Evolutionary conservation across 2,113 vertebrate species (phyloP).

Genomic region (Xenus cinereus): DNA sequence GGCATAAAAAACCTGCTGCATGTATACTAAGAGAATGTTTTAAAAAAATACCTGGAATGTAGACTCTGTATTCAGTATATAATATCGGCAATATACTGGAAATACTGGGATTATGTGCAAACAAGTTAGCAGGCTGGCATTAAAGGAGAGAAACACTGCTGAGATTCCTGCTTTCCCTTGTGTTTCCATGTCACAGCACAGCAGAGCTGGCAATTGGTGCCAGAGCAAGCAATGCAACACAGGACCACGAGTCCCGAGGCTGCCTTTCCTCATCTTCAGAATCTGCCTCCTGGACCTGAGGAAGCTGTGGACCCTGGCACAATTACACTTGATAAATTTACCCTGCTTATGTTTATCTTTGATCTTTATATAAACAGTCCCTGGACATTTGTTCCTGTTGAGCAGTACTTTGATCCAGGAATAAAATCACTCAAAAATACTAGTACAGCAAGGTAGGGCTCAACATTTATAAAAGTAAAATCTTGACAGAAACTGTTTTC

Average conservation of each 20-base stretch:
- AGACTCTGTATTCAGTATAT: not conserved
- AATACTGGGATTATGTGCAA: not conserved
- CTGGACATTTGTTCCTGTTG: constrained; percentile 12
- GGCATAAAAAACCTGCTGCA: not conserved
- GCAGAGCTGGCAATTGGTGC: not conserved
- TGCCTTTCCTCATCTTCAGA: not conserved
- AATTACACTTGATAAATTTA: not conserved
- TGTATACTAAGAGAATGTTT: not conserved
- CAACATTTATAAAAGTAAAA: constrained; percentile 9
- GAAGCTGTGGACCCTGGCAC: not conserved
- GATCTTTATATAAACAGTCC: constrained; percentile 44
- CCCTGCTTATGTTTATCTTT: constrained; percentile 22
- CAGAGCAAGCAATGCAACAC: not conserved
- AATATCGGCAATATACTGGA: not conserved
- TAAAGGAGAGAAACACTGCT: not conserved
- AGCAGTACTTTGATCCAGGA: constrained; percentile 29
- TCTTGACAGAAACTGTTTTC: constrained; percentile 15
- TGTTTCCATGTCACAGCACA: not conserved
- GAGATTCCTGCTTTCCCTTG: not conserved
- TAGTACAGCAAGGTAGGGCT: not conserved
- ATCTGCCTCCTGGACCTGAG: not conserved
- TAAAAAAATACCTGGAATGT: not conserved
- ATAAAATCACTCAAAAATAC: constrained; percentile 12
- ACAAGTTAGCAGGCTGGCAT: not conserved
- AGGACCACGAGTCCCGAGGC: not conserved